Evolutionary conservation across 2,888 invertebrate genomes (phyloP).

Genomic region (Campopleginae sp.): DNA sequence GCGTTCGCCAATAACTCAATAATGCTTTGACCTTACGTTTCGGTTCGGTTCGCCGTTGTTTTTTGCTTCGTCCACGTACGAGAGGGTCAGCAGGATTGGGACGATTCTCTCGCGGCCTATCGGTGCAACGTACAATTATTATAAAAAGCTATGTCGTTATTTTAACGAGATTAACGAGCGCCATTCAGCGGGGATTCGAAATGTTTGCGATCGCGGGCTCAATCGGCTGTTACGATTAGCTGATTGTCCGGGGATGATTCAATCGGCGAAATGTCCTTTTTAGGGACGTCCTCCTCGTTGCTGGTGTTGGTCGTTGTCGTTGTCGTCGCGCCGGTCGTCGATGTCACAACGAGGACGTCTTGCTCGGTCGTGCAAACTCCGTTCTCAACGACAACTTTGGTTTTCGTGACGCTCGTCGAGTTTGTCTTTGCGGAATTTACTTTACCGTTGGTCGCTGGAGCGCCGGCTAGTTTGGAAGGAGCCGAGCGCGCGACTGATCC

Average conservation of each 20-base stretch:
- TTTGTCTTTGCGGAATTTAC: conserved; percentile 60
- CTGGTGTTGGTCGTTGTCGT: conserved; percentile 78
- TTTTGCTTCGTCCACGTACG: conserved; percentile 13
- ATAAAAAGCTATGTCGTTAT: conserved; percentile 65
- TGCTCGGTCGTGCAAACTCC: conserved; percentile 76
- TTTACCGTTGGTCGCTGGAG: conserved; percentile 67
- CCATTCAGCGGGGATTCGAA: conserved; percentile 30
- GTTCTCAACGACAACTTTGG: conserved; percentile 75
- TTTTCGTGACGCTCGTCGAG: conserved; percentile 52
- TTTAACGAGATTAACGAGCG: conserved; percentile 51
- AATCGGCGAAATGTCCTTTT: conserved; percentile 85
- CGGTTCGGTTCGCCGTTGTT: conserved; percentile 9
- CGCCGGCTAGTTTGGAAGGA: conserved; percentile 30
- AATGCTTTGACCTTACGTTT: conserved; percentile 39
- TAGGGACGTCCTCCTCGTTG: conserved; percentile 82
- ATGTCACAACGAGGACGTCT: conserved; percentile 72
- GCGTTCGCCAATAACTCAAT: conserved; percentile 58
- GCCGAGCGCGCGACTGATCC: conserved; percentile 63
- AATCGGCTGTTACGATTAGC: conserved; percentile 80
- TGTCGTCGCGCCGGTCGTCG: conserved; percentile 73
- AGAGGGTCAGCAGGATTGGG: conserved; percentile 23
- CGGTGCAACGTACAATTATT: conserved; percentile 66
- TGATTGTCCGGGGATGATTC: conserved; percentile 81
- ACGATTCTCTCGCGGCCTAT: conserved; percentile 50
- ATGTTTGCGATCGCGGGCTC: conserved; percentile 69